Percentiles rank a stretch among this genome's conserved stretches.
These are phyloP conservation scores for Myotis yumanensis DNA, from an alignment of 2,113 vertebrate genomes.

Conservation along the genomic window DNA sequence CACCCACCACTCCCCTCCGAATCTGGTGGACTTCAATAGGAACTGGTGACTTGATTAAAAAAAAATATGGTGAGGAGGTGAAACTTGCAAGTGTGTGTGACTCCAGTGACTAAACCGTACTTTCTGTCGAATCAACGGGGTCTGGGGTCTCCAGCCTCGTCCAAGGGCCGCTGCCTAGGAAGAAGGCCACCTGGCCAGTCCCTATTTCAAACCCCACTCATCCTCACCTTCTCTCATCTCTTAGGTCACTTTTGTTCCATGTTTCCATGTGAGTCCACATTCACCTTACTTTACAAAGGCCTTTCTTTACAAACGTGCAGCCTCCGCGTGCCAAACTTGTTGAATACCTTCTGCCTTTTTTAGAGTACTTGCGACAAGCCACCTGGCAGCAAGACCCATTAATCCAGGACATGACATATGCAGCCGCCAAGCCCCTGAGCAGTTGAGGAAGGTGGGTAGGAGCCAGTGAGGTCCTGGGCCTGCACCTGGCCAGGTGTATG, in stretches of 20 bases:
- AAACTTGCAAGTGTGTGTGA: not conserved
- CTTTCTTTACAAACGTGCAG: conserved; percentile 70
- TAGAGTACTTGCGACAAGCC: conserved; percentile 55
- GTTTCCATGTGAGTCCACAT: conserved; percentile 2
- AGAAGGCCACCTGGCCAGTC: not conserved
- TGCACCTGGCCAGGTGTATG: not conserved
- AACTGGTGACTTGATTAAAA: not conserved
- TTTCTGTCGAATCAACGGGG: not conserved
- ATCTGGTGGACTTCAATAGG: conserved; percentile 9
- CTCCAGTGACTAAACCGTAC: not conserved
- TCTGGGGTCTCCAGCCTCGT: conserved; percentile 58
- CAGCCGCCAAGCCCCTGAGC: not conserved
- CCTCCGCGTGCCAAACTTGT: conserved; percentile 80
- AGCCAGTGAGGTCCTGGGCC: not conserved
- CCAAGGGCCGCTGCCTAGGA: conserved; percentile 62
- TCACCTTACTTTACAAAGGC: conserved; percentile 65
- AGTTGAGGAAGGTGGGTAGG: not conserved
- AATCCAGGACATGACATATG: not conserved
- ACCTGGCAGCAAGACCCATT: not conserved
- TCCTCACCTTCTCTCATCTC: not conserved
- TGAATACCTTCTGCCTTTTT: conserved; percentile 76
- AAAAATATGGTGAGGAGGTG: not conserved
- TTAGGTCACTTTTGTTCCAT: not conserved
- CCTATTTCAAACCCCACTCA: conserved; percentile 9
- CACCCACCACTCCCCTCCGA: conserved; percentile 2